These are phyloP conservation scores for Cuniculus paca DNA, from an alignment of 2,797 vertebrate genomes.

Conservation along the genomic window DNA sequence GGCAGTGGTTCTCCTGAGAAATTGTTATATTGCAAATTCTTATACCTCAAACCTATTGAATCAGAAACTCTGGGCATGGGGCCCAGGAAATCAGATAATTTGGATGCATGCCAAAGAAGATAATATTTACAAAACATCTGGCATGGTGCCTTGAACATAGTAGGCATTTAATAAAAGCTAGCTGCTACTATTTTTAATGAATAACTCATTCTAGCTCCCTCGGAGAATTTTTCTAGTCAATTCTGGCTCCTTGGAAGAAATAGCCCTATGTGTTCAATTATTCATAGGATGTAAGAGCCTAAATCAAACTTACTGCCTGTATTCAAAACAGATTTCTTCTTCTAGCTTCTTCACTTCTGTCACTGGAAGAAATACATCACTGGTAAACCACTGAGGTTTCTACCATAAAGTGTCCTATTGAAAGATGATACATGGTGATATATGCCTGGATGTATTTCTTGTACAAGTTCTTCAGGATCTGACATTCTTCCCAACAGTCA, in stretches of 20 bases:
- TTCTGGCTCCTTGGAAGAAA: constrained; percentile 54
- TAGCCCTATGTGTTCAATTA: constrained; percentile 23
- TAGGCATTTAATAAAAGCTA: constrained; percentile 59
- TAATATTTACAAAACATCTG: constrained; percentile 38
- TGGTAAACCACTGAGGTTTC: background rate
- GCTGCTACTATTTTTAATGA: constrained; percentile 44
- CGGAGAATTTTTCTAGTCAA: constrained; percentile 51
- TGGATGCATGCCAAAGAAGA: background rate
- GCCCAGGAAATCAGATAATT: constrained; percentile 12
- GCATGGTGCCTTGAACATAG: background rate
- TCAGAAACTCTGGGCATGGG: constrained; percentile 14
- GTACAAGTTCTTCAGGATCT: background rate
- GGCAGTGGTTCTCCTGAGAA: constrained; percentile 44
- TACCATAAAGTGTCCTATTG: background rate
- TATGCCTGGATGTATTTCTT: background rate
- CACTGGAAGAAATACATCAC: background rate
- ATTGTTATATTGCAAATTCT: constrained; percentile 25
- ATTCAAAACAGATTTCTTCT: background rate
- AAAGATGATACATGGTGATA: background rate
- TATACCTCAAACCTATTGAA: background rate
- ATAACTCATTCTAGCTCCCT: constrained; percentile 6
- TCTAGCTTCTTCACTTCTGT: background rate
- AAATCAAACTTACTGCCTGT: constrained; percentile 55
- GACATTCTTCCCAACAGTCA: constrained; percentile 22
- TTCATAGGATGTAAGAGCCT: constrained; percentile 24